Conservation (phyloP, 2,113 vertebrate species). For the Acrocephalus kingi region DNA sequence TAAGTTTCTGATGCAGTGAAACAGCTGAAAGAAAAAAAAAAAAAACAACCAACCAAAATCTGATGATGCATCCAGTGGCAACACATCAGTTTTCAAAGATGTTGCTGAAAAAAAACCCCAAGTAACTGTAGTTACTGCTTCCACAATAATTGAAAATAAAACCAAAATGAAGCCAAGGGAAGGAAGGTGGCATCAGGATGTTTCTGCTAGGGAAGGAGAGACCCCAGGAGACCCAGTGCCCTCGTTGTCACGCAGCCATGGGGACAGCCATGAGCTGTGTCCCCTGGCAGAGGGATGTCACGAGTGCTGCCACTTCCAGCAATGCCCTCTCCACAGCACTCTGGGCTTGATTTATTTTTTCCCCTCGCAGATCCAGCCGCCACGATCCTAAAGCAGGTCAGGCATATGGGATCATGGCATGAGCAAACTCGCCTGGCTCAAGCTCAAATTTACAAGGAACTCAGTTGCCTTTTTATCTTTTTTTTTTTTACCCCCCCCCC, state of each 20-base stretch:
- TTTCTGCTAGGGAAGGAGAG: not conserved
- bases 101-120: not conserved
- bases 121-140: not conserved
- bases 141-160: not conserved
- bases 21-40: not conserved
- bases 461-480: not conserved
- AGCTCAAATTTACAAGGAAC: not conserved
- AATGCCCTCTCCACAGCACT: not conserved
- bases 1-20: not conserved
- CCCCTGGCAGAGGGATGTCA: not conserved
- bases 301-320: not conserved
- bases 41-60: not conserved
- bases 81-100: not conserved
- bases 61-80: not conserved
- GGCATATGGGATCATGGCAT: slow-evolving; percentile 30
- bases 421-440: not conserved
- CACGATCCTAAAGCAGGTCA: slow-evolving; percentile 36
- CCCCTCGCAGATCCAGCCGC: not conserved
- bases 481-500: no score
- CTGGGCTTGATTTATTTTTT: not conserved
- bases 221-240: not conserved
- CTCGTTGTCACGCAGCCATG: accelerated
- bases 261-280: accelerated
- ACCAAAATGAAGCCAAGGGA: not conserved
- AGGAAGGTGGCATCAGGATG: not conserved